Percentiles rank a stretch among this genome's conserved stretches.
Evolutionary conservation across 2,797 vertebrate genomes (phyloP).

Genomic region (Hylomyscus alleni): DNA sequence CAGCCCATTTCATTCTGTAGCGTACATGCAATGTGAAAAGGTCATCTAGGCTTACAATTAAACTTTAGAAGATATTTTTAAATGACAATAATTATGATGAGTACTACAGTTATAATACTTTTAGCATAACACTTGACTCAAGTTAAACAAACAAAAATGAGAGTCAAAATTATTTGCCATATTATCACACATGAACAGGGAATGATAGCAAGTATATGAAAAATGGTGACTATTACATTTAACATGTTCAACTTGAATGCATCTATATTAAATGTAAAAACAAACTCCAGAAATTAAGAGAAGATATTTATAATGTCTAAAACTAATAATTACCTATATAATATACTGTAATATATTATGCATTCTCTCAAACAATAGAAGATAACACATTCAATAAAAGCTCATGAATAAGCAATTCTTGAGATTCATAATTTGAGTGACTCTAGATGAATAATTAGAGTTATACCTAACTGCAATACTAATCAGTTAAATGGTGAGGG

Average conservation of each 20-base stretch:
- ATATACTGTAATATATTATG: background rate
- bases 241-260: slow-evolving; percentile 5
- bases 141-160: slow-evolving; percentile 43
- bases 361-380: background rate
- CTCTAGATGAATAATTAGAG: background rate
- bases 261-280: background rate
- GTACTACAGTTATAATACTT: background rate
- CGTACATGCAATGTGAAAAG: background rate
- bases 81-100: background rate
- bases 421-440: background rate
- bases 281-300: background rate
- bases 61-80: slow-evolving; percentile 14
- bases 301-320: background rate
- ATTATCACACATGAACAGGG: background rate
- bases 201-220: background rate
- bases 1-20: background rate
- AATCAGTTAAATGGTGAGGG: background rate
- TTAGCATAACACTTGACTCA: slow-evolving; percentile 11
- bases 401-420: background rate
- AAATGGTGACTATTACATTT: background rate
- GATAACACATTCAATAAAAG: background rate
- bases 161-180: background rate
- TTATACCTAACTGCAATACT: background rate
- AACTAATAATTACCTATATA: background rate
- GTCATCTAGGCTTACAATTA: background rate